Base-by-base conservation (phyloP, 2,888 invertebrate species). In the Spialia ferax region DNA sequence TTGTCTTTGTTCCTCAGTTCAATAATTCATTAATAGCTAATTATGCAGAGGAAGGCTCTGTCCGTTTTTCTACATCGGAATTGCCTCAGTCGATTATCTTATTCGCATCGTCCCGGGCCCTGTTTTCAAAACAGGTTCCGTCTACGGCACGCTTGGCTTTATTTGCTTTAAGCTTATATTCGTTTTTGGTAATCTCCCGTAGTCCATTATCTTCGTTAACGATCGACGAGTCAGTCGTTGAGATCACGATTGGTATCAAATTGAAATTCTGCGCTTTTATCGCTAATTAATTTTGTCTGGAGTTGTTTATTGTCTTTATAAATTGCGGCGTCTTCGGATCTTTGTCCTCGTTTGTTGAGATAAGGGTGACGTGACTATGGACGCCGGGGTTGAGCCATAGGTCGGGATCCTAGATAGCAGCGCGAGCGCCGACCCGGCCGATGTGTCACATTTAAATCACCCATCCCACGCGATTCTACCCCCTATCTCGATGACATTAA, bases 131-230 rank as follows among this genome's bases (percentile, higher is more conserved):
- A 91, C 91, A 77, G 88, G 91, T 91, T 89, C 81, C 79, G 71
- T 77, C 74, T 79, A 75, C 81, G 82, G 87, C 89, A 85, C 81
- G 88, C 85, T 81, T 84, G 85, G 80, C 87, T 93, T 91, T 92
- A 90, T 93, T 93, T 93, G 90, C 85, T 92, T 91, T 92, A 87
- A 84, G 85, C 84, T 89, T 91, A 93, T 93, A 88, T 86, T 91
- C 86, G 82, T 90, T 87, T 93, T 93, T 90, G 88, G 90, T 91
- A 89, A 91, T 89, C 87, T 85, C 79, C 75, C 67, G 73, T 72
- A 77, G 81, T 79, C 87, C 85, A 91, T 91, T 93, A 93, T 92
- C 92, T 86, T 77, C 75, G 84, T 80, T 88, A 91, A 91, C 91
- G 89, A 92, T 93, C 92, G 83, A 74, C 74, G 80, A 76, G 79